Percentiles rank a stretch among this genome's conserved stretches.
Evolutionary conservation across 2,888 invertebrate genomes (phyloP).

Genomic region (Philhelius pedissequus): DNA sequence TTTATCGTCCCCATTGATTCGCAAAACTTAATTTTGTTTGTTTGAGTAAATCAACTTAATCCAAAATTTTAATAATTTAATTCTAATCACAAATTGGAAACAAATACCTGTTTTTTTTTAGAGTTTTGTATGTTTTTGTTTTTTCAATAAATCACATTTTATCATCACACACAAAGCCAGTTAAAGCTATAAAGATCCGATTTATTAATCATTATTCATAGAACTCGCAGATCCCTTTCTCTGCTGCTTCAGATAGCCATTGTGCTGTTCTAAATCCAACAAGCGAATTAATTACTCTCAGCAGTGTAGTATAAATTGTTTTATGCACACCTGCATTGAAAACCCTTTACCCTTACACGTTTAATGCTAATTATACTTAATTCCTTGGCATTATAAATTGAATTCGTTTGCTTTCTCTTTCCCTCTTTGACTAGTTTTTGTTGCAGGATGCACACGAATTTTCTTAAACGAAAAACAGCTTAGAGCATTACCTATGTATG

Average conservation of each 20-base stretch:
- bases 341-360: constrained; percentile 46
- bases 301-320: constrained; percentile 65
- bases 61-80: too few relatives aligned
- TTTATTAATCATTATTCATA: constrained; percentile 44
- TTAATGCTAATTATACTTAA: constrained; percentile 67
- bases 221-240: background rate
- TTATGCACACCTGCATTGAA: constrained; percentile 66
- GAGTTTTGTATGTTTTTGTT: too few relatives aligned
- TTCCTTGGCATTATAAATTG: constrained; percentile 63
- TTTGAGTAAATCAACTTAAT: too few relatives aligned
- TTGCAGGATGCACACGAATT: constrained; percentile 49
- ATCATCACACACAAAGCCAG: background rate
- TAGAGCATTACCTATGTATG: background rate
- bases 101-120: background rate
- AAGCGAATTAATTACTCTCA: constrained; percentile 65
- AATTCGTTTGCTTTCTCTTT: constrained; percentile 10
- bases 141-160: constrained; percentile 12
- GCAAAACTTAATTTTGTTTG: too few relatives aligned
- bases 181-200: constrained; percentile 10
- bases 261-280: constrained; percentile 38
- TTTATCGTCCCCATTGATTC: too few relatives aligned
- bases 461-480: constrained; percentile 51
- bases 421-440: background rate
- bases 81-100: background rate
- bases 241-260: background rate